Conservation (phyloP, 2,113 vertebrate genomes). For the Leptocoma aspasia region DNA sequence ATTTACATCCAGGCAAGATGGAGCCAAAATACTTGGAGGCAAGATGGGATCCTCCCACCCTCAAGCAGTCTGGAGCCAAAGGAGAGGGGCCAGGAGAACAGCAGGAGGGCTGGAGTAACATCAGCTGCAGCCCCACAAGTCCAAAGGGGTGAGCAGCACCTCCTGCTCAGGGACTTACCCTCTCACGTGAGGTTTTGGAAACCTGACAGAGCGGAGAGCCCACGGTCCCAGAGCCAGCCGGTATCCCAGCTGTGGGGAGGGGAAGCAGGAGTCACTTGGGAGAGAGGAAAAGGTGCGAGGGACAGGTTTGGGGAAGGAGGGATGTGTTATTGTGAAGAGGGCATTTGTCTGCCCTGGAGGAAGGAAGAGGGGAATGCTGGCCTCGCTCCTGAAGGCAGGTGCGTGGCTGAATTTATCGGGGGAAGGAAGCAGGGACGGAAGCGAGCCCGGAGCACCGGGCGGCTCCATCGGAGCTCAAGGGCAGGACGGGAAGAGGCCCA, state of each 20-base stretch:
- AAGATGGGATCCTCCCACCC: background rate
- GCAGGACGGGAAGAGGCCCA: background rate
- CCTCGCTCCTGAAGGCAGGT: background rate
- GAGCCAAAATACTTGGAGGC: background rate
- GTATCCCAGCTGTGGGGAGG: background rate
- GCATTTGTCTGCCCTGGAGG: background rate
- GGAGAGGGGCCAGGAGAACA: background rate
- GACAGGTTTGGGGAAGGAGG: background rate
- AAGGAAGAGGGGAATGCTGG: conserved; percentile 12
- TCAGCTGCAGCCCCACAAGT: background rate
- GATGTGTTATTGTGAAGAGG: background rate
- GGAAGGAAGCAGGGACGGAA: conserved; percentile 54
- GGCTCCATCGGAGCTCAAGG: background rate
- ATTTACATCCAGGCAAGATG: background rate
- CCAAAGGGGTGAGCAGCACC: background rate
- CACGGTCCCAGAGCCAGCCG: accelerated
- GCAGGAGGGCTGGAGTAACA: background rate
- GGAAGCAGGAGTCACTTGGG: background rate
- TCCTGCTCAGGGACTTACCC: background rate
- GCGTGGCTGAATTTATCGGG: background rate
- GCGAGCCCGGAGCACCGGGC: accelerated
- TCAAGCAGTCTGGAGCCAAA: background rate
- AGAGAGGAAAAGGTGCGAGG: background rate
- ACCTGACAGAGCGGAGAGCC: background rate
- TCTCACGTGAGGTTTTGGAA: accelerated